Evolutionary conservation across 1,140 invertebrate species (phyloP).

Genomic region (Scaptomyza montana): DNA sequence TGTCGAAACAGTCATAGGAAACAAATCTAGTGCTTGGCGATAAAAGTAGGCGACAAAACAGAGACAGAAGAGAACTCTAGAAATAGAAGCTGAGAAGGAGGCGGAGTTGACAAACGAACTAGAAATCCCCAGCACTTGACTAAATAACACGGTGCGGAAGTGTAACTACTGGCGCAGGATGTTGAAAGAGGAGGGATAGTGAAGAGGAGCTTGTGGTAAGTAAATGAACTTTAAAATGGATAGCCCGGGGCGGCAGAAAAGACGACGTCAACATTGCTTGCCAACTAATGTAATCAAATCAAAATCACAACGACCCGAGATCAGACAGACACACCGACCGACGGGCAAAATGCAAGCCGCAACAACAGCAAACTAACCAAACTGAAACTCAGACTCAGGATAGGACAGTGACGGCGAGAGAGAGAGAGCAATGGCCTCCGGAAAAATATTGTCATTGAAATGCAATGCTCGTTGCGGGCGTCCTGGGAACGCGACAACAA

Average conservation of each 20-base stretch:
- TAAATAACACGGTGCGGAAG: slow-evolving; percentile 74
- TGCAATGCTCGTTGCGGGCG: slow-evolving; percentile 46
- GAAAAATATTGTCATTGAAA: slow-evolving; percentile 76
- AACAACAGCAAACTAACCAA: slow-evolving; percentile 49
- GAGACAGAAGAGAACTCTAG: not conserved
- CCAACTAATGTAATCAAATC: slow-evolving; percentile 78
- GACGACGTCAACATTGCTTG: slow-evolving; percentile 17
- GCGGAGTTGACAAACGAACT: slow-evolving; percentile 68
- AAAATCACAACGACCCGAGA: slow-evolving; percentile 61
- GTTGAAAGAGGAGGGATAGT: not conserved
- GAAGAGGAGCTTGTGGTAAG: slow-evolving; percentile 41
- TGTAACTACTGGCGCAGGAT: slow-evolving; percentile 59
- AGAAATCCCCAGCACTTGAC: slow-evolving; percentile 76
- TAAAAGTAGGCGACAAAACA: slow-evolving; percentile 3
- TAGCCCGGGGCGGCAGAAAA: slow-evolving; percentile 11
- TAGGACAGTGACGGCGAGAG: not conserved
- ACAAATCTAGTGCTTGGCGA: slow-evolving; percentile 32
- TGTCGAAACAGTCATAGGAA: slow-evolving; percentile 44
- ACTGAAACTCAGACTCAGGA: slow-evolving; percentile 50
- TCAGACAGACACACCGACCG: slow-evolving; percentile 8
- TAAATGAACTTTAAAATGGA: slow-evolving; percentile 79
- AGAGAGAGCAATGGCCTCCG: slow-evolving; percentile 55
- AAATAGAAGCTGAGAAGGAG: not conserved
- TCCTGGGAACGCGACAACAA: slow-evolving; percentile 47
- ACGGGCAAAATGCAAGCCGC: slow-evolving; percentile 49